phyloP scores from a whole-genome alignment of 2,888 invertebrate genomes.

The Eucera pruinosa region DNA sequence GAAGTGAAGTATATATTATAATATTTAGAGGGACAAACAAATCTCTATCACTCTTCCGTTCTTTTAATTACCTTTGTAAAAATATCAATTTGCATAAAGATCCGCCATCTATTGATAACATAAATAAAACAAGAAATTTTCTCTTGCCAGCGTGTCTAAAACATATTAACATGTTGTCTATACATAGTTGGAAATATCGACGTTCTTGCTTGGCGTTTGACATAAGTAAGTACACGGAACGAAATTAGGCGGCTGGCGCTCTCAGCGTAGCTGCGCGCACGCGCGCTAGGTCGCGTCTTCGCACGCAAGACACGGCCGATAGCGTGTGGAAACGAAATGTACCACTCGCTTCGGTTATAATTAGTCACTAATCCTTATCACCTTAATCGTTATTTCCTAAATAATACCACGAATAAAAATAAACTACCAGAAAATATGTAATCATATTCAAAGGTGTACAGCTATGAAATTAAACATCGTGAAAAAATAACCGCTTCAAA shows the following conservation, averaged over 20 bases:
- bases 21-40: no score
- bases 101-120: no score
- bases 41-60: no score
- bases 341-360: conserved; percentile 2
- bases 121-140: no score
- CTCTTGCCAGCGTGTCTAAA: no score
- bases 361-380: conserved; percentile 24
- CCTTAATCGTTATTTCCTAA: conserved; percentile 22
- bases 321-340: conserved; percentile 6
- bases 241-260: conserved; percentile 40
- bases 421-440: not conserved
- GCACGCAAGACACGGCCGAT: conserved; percentile 34
- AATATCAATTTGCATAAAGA: no score
- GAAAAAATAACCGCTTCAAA: not conserved
- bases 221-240: conserved; percentile 49
- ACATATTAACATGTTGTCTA: not conserved
- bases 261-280: conserved; percentile 36
- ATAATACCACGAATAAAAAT: not conserved
- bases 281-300: conserved; percentile 19
- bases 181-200: conserved; percentile 24
- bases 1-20: no score
- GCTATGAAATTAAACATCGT: not conserved
- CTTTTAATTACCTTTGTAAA: no score
- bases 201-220: conserved; percentile 38
- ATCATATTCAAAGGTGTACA: no score